phyloP scores from a whole-genome alignment of 2,797 vertebrate species.

The Artibeus lituratus region DNA sequence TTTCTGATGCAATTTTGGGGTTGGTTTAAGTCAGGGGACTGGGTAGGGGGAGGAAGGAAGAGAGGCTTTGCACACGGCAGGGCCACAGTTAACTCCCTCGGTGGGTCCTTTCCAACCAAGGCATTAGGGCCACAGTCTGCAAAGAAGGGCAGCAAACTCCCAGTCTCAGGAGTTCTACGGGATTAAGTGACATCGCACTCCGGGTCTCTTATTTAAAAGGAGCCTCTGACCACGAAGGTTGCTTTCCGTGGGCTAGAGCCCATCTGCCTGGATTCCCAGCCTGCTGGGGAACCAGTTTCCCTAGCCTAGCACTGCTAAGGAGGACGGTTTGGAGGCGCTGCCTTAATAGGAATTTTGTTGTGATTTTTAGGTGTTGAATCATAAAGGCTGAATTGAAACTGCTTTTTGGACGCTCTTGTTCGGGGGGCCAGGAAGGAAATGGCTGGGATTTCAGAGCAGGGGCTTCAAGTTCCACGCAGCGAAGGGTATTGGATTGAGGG shows the following conservation, averaged over 20 bases:
- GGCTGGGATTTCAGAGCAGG: background rate
- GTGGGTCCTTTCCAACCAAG: background rate
- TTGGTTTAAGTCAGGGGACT: constrained; percentile 48
- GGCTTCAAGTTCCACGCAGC: background rate
- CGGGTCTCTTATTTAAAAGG: constrained; percentile 78
- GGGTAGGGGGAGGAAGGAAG: background rate
- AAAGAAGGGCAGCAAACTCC: constrained; percentile 55
- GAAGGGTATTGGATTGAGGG: constrained; percentile 1
- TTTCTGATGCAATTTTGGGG: constrained; percentile 62
- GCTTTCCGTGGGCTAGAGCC: constrained; percentile 64
- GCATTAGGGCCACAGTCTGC: constrained; percentile 3
- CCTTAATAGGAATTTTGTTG: constrained; percentile 73
- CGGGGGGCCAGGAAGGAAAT: constrained; percentile 63
- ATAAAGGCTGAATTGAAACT: constrained; percentile 73
- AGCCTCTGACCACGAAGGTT: constrained; percentile 54
- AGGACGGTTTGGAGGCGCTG: constrained; percentile 62
- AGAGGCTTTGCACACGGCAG: background rate
- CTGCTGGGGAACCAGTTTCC: constrained; percentile 62
- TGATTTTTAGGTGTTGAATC: constrained; percentile 73
- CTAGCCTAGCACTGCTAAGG: constrained; percentile 65
- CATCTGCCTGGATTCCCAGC: constrained; percentile 67
- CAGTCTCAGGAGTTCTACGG: constrained; percentile 54
- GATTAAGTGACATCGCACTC: constrained; percentile 76
- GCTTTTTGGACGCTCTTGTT: constrained; percentile 52
- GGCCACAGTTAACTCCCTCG: constrained; percentile 24